phyloP scores from a whole-genome alignment of 2,888 invertebrate genomes.

The Dolichomitus sp. region DNA sequence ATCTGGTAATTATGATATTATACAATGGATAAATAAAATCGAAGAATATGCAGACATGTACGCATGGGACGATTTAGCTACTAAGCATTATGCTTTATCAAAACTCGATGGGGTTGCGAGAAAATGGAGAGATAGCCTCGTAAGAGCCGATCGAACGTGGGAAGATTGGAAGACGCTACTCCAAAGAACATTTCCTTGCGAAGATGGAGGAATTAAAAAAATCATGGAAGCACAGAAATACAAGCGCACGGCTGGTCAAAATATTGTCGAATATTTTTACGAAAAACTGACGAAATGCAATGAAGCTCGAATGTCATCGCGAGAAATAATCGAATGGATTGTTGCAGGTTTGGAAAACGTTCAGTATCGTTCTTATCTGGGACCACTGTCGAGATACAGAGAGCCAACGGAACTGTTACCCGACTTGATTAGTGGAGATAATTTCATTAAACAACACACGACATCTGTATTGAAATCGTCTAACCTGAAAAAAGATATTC shows the following conservation, averaged over 20 bases:
- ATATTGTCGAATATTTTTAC: constrained; percentile 68
- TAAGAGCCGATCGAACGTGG: constrained; percentile 49
- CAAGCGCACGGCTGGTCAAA: constrained; percentile 47
- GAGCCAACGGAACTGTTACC: too few relatives aligned
- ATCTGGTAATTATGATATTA: constrained; percentile 55
- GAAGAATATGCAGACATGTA: constrained; percentile 71
- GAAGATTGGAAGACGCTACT: constrained; percentile 48
- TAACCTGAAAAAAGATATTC: too few relatives aligned
- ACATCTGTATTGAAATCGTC: too few relatives aligned
- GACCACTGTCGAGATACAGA: too few relatives aligned
- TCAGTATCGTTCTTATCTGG: too few relatives aligned
- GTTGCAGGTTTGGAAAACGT: too few relatives aligned
- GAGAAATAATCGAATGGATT: too few relatives aligned
- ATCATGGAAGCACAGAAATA: constrained; percentile 61
- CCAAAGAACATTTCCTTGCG: constrained; percentile 8
- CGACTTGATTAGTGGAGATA: too few relatives aligned
- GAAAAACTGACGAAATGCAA: constrained; percentile 60
- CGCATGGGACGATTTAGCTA: constrained; percentile 68
- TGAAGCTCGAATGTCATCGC: too few relatives aligned
- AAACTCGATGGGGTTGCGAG: constrained; percentile 71
- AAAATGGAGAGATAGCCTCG: constrained; percentile 71
- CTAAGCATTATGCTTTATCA: too few relatives aligned
- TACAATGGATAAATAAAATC: constrained; percentile 69
- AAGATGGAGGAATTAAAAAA: constrained; percentile 39
- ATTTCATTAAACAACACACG: too few relatives aligned